Evolutionary conservation across 1,140 invertebrate species (phyloP).

Genomic region (Caenorhabditis elegans): DNA sequence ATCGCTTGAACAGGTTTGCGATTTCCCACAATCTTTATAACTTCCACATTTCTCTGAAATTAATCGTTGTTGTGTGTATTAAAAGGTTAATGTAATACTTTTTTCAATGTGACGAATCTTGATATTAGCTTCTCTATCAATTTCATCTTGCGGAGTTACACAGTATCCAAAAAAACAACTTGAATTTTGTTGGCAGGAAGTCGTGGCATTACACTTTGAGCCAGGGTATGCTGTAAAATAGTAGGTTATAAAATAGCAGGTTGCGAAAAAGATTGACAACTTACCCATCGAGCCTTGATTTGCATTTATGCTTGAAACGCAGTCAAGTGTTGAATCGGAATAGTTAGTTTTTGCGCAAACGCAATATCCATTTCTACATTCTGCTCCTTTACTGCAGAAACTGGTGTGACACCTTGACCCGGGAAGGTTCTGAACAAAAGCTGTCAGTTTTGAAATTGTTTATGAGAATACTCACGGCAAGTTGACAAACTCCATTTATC

Average conservation of each 20-base stretch:
- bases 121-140: not conserved
- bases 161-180: conserved; percentile 20
- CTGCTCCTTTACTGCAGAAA: not conserved
- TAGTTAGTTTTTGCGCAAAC: not conserved
- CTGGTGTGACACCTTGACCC: not conserved
- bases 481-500: not conserved
- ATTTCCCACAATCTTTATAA: not conserved
- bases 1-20: not conserved
- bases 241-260: no score
- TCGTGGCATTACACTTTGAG: conserved; percentile 3
- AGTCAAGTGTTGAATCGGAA: conserved; percentile 24
- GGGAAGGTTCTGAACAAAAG: not conserved
- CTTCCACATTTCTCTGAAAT: conserved; percentile 11
- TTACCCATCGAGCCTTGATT: not conserved
- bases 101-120: not conserved
- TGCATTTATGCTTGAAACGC: conserved; percentile 37
- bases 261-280: no score
- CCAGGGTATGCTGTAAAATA: conserved; percentile 43
- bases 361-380: conserved; percentile 8
- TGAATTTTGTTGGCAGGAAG: conserved; percentile 9
- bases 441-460: no score
- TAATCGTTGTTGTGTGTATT: no score
- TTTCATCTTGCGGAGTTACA: not conserved
- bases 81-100: not conserved
- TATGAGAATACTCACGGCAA: not conserved